Conservation (phyloP, 2,113 vertebrate genomes). For the Loxodonta africana region DNA sequence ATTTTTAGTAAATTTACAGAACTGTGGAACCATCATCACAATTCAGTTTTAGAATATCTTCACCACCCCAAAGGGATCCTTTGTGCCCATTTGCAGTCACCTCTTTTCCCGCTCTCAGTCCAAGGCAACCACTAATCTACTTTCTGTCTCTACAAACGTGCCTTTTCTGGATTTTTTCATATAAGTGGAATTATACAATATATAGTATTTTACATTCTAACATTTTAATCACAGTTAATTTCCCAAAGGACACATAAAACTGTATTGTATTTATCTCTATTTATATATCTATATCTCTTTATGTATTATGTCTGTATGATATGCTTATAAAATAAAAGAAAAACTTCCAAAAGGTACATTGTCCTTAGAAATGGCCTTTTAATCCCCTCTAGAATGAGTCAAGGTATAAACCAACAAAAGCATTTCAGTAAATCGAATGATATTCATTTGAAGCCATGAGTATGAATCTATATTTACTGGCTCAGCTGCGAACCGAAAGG, state of each 20-base stretch:
- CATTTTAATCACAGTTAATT: conserved; percentile 69
- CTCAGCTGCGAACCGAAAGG: background rate
- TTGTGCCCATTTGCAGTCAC: background rate
- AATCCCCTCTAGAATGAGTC: conserved; percentile 7
- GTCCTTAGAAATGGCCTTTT: conserved; percentile 2
- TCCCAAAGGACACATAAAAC: conserved; percentile 60
- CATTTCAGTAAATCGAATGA: background rate
- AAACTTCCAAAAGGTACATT: conserved; percentile 43
- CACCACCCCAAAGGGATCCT: background rate
- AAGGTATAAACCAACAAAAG: background rate
- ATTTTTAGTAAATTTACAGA: conserved; percentile 43
- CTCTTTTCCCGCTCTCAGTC: background rate
- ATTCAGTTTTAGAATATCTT: background rate
- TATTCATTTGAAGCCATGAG: background rate
- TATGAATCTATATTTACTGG: background rate
- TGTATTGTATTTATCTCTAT: background rate
- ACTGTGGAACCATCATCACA: background rate
- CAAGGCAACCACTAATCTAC: background rate
- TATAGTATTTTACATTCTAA: conserved; percentile 55
- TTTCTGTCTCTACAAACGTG: conserved; percentile 50
- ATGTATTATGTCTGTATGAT: conserved; percentile 24
- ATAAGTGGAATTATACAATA: conserved; percentile 29
- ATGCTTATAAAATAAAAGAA: conserved; percentile 52
- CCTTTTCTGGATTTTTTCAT: conserved; percentile 60
- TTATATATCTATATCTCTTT: background rate